Percentiles rank a stretch among this genome's conserved stretches.
Evolutionary conservation across 2,113 vertebrate species (phyloP).

Genomic region (Podiceps cristatus): DNA sequence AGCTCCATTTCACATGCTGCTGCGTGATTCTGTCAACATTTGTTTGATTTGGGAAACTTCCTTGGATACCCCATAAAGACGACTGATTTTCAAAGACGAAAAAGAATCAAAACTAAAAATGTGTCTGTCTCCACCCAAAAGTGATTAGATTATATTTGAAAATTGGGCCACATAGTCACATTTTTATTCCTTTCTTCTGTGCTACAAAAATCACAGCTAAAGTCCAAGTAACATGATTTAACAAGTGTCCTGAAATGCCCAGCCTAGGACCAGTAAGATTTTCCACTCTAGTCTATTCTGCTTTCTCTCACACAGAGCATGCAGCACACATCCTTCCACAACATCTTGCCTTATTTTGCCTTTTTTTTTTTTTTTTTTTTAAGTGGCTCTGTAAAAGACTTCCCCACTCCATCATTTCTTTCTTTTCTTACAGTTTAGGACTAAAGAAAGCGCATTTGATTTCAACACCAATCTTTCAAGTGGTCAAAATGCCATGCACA

Average conservation of each 20-base stretch:
- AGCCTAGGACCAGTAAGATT: background rate
- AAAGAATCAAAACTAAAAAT: background rate
- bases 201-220: background rate
- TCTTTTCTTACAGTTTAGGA: background rate
- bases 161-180: background rate
- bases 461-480: background rate
- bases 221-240: background rate
- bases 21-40: background rate
- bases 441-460: background rate
- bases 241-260: background rate
- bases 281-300: background rate
- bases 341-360: background rate
- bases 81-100: background rate
- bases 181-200: background rate
- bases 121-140: background rate
- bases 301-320: background rate
- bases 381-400: background rate
- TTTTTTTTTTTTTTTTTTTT: background rate
- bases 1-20: background rate
- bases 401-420: background rate
- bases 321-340: background rate
- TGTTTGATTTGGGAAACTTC: background rate
- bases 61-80: background rate
- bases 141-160: background rate
- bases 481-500: accelerated